Evolutionary conservation across 2,113 vertebrate genomes (phyloP), one percentile per base, ranked within the genome.

Genomic region (Romanogobio albipinnatus): DNA sequence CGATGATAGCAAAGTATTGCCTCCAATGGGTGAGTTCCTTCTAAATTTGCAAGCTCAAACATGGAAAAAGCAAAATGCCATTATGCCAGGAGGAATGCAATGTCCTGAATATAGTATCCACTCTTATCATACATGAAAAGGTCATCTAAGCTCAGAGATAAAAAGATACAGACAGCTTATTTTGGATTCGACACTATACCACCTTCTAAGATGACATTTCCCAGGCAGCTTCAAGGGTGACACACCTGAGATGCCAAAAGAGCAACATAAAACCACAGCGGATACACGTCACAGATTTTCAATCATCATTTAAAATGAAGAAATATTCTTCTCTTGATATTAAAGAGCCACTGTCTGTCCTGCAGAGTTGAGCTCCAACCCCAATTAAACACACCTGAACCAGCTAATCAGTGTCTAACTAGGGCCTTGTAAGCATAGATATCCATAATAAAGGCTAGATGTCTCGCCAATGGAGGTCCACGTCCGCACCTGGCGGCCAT

Each of bases 201-300:
- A 59, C 56, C 53, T 85, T 10, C 80, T 24, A 7, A 82, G 49
- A 8, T 85, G 81, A 76, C 58, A 83, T 80, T 86, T 85, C 33
- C 43, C 15, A 36, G 77, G 51, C 36, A 66, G 64, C 59, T 79
- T 78, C 76, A 36, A n/a, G 7, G 51, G 22, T 77, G 49, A 82
- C 39, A 45, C 17, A 22, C 64, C 81, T 26, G 29, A 43, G 73
- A 24, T 62, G 61, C 47, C 75, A 24, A 7, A 45, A 59, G 68
- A 1, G 24, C 13, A 68, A 81, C 11, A 62, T 53, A 11, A 22
- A 58, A 77, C 14, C 76, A 58, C 51, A 58, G 17, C n/a, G 1
- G n/a, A 17, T 19, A 74, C 22, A 74, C 45, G 11, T 47, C 71
- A 76, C 68, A 47, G 45, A 68, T 68, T 43, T 24, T n/a, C 43